Percentiles rank a stretch among this genome's conserved stretches.
phyloP scores from a whole-genome alignment of 1,140 invertebrate genomes.

The Macrosteles quadrilineatus region DNA sequence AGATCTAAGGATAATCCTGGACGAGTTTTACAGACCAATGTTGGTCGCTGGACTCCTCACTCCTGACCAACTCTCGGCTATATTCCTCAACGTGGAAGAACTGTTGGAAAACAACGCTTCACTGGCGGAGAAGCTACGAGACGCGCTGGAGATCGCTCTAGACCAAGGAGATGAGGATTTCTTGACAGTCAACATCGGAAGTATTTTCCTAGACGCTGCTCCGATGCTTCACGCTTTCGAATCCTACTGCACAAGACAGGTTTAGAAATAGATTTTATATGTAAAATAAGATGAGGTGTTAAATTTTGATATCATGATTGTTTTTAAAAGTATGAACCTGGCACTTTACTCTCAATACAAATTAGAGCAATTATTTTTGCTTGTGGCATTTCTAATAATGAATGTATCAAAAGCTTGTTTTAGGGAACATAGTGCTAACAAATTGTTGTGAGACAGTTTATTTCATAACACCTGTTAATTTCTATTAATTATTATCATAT shows the following conservation, averaged over 20 bases:
- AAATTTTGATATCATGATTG: too few species aligned
- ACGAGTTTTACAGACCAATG: slow-evolving; percentile 95
- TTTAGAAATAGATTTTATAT: too few species aligned
- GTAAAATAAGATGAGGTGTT: too few species aligned
- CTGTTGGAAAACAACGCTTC: slow-evolving; percentile 85
- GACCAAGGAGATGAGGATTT: slow-evolving; percentile 81
- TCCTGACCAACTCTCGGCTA: slow-evolving; percentile 79
- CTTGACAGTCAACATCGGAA: slow-evolving; percentile 86
- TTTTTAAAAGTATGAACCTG: too few species aligned
- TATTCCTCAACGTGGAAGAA: slow-evolving; percentile 94
- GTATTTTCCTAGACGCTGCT: slow-evolving; percentile 88
- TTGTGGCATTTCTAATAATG: too few species aligned
- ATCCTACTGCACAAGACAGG: slow-evolving; percentile 86
- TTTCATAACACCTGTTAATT: too few species aligned
- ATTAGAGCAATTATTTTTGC: too few species aligned
- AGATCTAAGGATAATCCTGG: slow-evolving; percentile 87
- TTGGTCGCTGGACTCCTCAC: slow-evolving; percentile 75
- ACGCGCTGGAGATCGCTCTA: slow-evolving; percentile 81
- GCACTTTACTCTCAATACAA: too few species aligned
- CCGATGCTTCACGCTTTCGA: slow-evolving; percentile 93
- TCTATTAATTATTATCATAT: too few species aligned
- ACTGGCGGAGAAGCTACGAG: slow-evolving; percentile 82
- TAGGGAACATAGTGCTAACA: too few species aligned
- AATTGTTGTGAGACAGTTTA: too few species aligned
- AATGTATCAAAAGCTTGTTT: too few species aligned